Evolutionary conservation across 2,797 vertebrate genomes (phyloP), one percentile per base, ranked within the genome.

Genomic region (Telmatherina bonti): DNA sequence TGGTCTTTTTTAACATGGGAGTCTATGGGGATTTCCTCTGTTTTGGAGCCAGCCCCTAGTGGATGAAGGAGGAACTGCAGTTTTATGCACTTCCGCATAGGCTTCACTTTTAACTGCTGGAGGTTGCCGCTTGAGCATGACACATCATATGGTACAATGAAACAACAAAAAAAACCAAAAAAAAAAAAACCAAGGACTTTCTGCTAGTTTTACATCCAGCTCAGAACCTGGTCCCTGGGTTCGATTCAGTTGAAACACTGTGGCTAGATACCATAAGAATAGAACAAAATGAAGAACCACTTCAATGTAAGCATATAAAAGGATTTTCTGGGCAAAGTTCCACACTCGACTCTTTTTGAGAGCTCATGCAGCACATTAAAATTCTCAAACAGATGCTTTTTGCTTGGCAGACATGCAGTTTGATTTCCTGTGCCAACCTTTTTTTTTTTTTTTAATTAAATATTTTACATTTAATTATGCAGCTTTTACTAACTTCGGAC

Each of bases 111-210:
- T n/a, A n/a, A n/a, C n/a, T n/a, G n/a, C n/a, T n/a, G n/a, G n/a
- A n/a, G n/a, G n/a, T n/a, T n/a, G n/a, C n/a, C n/a, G n/a, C n/a
- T n/a, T n/a, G n/a, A n/a, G n/a, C 71, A 54, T 74, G 82, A 79
- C 77, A 78, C 38, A 67, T 76, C 80, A 67, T 74, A 75, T 82
- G 73, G 70, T 71, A 62, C 59, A 56, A 69, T 76, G 72, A 80
- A 82, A 81, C 35, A 43, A 76, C n/a, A n/a, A n/a, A n/a, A n/a
- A n/a, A n/a, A n/a, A n/a, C n/a, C n/a, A n/a, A n/a, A n/a, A n/a
- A n/a, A n/a, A n/a, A n/a, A n/a, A n/a, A n/a, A n/a, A n/a, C n/a
- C n/a, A 85, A 76, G 83, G 84, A 87, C 86, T 86, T 87, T 88
- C 74, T 81, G 75, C 63, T n/a, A 13, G 30, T 22, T 68, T 76